Evolutionary conservation across 1,140 invertebrate genomes (phyloP).

Genomic region (Theocolax elegans): DNA sequence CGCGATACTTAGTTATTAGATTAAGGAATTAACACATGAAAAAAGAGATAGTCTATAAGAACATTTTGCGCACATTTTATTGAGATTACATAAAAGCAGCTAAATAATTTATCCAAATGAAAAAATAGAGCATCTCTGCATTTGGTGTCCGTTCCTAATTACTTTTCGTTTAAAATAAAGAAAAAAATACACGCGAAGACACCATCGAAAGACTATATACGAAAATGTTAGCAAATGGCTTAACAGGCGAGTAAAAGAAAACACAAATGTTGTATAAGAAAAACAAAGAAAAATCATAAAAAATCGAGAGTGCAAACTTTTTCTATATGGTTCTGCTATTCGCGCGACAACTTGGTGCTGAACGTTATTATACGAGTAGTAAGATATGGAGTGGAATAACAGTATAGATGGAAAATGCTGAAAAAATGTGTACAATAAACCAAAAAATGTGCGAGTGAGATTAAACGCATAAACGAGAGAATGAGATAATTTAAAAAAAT

Average conservation of each 20-base stretch:
- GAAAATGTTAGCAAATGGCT: neutral
- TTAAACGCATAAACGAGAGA: slow-evolving; percentile 15
- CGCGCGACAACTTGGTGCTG: slow-evolving; percentile 33
- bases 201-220: neutral
- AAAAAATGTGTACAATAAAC: slow-evolving; percentile 27
- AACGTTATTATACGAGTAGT: slow-evolving; percentile 21
- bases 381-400: neutral
- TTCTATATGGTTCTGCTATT: slow-evolving; percentile 27
- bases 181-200: neutral
- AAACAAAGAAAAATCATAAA: no score
- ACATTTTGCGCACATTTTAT: no score
- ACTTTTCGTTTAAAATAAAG: neutral
- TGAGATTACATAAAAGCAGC: no score
- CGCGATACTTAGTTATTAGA: no score
- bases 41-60: no score
- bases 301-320: slow-evolving; percentile 1
- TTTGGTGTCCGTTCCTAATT: slow-evolving; percentile 15
- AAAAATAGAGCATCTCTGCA: neutral
- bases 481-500: slow-evolving; percentile 40
- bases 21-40: no score
- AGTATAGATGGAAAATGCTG: neutral
- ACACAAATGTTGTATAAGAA: neutral
- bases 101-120: no score
- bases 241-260: neutral
- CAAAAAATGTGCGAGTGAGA: neutral